These are phyloP conservation scores for Oostethus manadensis DNA, from an alignment of 2,113 vertebrate genomes.

Conservation along the genomic window DNA sequence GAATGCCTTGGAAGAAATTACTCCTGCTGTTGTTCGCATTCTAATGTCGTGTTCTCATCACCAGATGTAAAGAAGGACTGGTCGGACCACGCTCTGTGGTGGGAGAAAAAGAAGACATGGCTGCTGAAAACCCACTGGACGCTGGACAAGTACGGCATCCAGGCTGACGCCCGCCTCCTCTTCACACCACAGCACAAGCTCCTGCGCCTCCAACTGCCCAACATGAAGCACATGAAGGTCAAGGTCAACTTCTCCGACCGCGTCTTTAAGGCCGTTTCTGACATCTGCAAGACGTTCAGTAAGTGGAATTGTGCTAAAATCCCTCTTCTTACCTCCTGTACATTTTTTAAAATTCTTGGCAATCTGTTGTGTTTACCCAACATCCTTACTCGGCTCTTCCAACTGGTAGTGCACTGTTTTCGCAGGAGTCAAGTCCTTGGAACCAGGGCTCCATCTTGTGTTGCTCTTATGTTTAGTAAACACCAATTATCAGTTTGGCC, in stretches of 20 bases:
- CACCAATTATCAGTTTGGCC: conserved; percentile 45
- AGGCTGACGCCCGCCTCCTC: conserved; percentile 92
- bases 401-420: conserved; percentile 3
- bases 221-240: conserved; percentile 98
- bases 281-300: conserved; percentile 99
- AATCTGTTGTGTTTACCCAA: conserved; percentile 57
- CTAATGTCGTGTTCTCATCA: neutral
- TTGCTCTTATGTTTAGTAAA: conserved; percentile 57
- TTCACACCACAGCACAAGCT: conserved; percentile 98
- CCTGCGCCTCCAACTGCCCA: conserved; percentile 93
- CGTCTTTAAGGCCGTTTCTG: conserved; percentile 97
- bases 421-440: conserved; percentile 36
- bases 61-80: conserved; percentile 98
- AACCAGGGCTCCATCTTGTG: conserved; percentile 28
- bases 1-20: neutral
- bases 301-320: conserved; percentile 66
- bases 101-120: conserved; percentile 99
- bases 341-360: conserved; percentile 25
- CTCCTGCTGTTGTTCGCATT: conserved; percentile 2
- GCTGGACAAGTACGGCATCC: conserved; percentile 96
- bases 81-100: conserved; percentile 97
- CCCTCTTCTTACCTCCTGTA: conserved; percentile 14
- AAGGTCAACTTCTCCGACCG: conserved; percentile 99
- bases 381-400: conserved; percentile 21
- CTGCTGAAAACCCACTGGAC: conserved; percentile 98